Evolutionary conservation across 2,888 invertebrate genomes (phyloP).

Genomic region (Gibbula magus): DNA sequence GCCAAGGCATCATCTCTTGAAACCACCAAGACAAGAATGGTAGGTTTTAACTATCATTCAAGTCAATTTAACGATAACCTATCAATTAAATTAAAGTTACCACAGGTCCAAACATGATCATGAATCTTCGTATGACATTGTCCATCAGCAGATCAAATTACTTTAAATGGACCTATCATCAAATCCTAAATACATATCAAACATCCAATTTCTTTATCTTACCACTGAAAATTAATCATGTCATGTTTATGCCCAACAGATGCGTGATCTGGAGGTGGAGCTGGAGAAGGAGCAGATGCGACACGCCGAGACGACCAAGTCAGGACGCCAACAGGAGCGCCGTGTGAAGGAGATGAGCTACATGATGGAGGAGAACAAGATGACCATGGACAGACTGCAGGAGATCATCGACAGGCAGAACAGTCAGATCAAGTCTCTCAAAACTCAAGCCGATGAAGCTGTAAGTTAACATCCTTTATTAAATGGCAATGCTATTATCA

Average conservation of each 20-base stretch:
- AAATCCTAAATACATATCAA: too few relatives aligned
- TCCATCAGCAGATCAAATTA: too few relatives aligned
- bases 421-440: conserved; percentile 99
- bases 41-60: background rate
- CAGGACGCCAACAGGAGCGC: conserved; percentile 93
- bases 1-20: background rate
- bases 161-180: too few relatives aligned
- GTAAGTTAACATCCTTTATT: conserved; percentile 73
- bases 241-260: conserved; percentile 83
- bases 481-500: too few relatives aligned
- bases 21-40: background rate
- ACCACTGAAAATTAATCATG: too few relatives aligned
- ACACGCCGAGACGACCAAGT: conserved; percentile 98
- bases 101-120: too few relatives aligned
- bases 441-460: conserved; percentile 99
- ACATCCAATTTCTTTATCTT: too few relatives aligned
- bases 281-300: conserved; percentile 97
- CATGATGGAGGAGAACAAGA: conserved; percentile 92
- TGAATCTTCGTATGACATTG: too few relatives aligned
- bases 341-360: conserved; percentile 91
- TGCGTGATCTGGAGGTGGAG: conserved; percentile 80
- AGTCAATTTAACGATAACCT: too few relatives aligned
- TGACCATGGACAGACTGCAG: conserved; percentile 99
- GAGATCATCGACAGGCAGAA: conserved; percentile 97
- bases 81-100: too few relatives aligned